A percentile compares a stretch with the other conserved stretches of the same genome.
phyloP scores from a whole-genome alignment of 2,888 invertebrate genomes.

The Lepidonotus clava region DNA sequence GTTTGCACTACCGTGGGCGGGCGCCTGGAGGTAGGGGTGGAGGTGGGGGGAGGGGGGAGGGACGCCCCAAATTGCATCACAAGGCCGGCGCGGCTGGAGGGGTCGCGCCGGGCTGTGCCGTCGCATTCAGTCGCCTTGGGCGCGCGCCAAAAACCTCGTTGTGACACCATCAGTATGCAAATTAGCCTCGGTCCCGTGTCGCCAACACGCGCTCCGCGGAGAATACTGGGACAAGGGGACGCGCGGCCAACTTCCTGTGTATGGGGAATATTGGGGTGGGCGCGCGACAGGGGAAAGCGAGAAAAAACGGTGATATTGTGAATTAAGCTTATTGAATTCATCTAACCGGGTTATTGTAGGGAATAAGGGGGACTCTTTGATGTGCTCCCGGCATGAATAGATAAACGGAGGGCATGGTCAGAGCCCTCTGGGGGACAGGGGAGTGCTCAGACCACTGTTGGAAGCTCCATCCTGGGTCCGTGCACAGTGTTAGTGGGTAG shows the following conservation, averaged over 20 bases:
- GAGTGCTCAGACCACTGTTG: no score
- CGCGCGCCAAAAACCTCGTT: constrained; percentile 51
- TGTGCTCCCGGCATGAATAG: constrained; percentile 45
- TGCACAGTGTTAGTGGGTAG: no score
- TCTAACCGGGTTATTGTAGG: constrained; percentile 23
- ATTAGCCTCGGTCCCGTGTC: constrained; percentile 44
- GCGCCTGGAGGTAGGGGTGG: not conserved
- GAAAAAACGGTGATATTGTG: constrained; percentile 42
- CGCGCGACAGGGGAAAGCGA: not conserved
- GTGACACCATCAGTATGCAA: constrained; percentile 53
- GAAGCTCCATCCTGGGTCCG: no score
- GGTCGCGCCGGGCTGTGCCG: constrained; percentile 31
- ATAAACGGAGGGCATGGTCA: constrained; percentile 33
- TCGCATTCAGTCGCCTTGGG: constrained; percentile 38
- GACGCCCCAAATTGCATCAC: constrained; percentile 38
- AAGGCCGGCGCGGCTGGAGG: constrained; percentile 23
- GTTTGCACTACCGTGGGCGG: no score
- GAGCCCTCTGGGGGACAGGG: not conserved
- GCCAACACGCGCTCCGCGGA: constrained; percentile 39
- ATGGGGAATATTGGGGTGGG: no score
- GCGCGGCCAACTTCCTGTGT: not conserved
- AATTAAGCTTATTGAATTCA: constrained; percentile 50
- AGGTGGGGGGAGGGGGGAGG: not conserved
- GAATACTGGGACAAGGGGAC: constrained; percentile 27
- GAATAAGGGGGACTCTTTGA: constrained; percentile 29